A percentile compares a stretch with the other conserved stretches of the same genome.
Evolutionary conservation across 2,797 vertebrate genomes (phyloP).

Genomic region (Tenualosa thibaudeaui): DNA sequence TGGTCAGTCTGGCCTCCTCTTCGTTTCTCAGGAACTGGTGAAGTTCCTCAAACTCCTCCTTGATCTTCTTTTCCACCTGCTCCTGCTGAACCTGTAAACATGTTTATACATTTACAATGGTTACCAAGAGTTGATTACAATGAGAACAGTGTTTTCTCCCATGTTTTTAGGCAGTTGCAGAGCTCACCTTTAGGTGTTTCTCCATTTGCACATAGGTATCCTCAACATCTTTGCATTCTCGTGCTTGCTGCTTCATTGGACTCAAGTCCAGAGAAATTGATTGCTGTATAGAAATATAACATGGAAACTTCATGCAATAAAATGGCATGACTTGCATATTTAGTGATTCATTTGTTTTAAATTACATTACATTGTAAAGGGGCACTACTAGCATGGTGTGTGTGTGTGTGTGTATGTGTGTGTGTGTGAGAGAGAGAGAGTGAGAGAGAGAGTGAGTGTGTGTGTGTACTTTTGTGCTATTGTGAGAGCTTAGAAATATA

Average conservation of each 20-base stretch:
- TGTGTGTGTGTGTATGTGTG: no score
- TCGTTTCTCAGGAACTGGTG: slow-evolving; percentile 70
- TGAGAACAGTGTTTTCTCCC: neutral
- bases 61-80: neutral
- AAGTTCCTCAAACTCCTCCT: slow-evolving; percentile 47
- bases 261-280: neutral
- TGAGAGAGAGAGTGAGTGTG: no score
- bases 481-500: neutral
- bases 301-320: neutral
- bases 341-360: neutral
- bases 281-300: neutral
- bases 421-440: no score
- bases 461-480: neutral
- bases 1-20: slow-evolving; percentile 62
- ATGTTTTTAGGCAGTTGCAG: neutral
- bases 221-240: neutral
- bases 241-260: neutral
- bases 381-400: no score
- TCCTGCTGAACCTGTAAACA: neutral
- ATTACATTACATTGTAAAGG: neutral
- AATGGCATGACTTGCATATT: neutral
- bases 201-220: neutral
- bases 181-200: neutral
- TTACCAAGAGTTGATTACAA: neutral
- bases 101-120: neutral